Percentiles rank a stretch among this genome's conserved stretches.
Conservation (phyloP, 2,113 vertebrate genomes). For the Lycocorax pyrrhopterus region DNA sequence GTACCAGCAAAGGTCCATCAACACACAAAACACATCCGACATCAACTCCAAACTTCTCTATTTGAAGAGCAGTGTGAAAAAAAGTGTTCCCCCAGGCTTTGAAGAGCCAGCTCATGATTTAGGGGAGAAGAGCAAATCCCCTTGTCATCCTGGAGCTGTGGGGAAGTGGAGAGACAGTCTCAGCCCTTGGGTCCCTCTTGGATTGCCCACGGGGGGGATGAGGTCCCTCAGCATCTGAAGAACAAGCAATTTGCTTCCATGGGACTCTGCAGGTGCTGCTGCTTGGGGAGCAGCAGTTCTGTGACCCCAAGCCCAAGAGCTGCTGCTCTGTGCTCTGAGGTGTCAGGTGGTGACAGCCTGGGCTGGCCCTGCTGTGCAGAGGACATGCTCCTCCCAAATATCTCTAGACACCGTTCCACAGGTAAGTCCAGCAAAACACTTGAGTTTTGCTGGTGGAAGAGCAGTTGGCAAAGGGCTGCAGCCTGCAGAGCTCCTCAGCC, state of each 20-base stretch:
- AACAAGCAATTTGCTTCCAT: not conserved
- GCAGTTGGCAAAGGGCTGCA: not conserved
- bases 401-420: not conserved
- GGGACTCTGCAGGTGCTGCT: not conserved
- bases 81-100: not conserved
- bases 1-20: accelerated
- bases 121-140: not conserved
- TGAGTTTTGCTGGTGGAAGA: not conserved
- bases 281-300: not conserved
- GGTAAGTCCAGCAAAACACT: not conserved
- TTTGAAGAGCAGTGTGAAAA: not conserved
- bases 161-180: not conserved
- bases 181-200: not conserved
- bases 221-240: accelerated
- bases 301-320: accelerated
- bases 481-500: not conserved
- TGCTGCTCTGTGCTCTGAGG: not conserved
- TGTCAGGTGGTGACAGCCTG: not conserved
- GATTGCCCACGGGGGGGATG: accelerated
- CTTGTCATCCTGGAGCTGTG: not conserved
- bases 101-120: not conserved
- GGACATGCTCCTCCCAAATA: accelerated
- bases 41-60: accelerated
- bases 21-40: not conserved
- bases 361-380: not conserved